Base-by-base conservation (phyloP, 92 coral and sea anemone genomes). In the Epizoanthus rinbou region DNA sequence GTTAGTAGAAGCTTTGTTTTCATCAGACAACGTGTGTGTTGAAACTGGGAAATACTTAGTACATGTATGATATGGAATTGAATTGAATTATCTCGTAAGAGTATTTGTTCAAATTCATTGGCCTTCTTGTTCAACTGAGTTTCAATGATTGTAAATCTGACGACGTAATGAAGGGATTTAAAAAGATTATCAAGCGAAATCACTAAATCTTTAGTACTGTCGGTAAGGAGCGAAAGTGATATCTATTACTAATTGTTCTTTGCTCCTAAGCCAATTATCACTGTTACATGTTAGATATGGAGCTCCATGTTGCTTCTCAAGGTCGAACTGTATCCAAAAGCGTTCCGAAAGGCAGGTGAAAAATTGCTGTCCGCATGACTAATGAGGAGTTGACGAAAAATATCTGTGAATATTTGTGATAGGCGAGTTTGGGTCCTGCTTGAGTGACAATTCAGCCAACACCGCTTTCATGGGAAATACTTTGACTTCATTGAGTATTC, bases 321-420 rank as follows among this genome's bases (percentile, higher is more conserved):
- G 41, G 57, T 60, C 57, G 53, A 17, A 60, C 33, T n/a, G n/a
- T 58, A 7, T 39, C 50, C 39, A 39, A 76, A 62, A 21, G 25
- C 70, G 53, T 78, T 78, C 82, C 71, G 70, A 59, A 78, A 78
- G 28, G 63, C 31, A 37, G 37, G 39, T 78, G 82, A 78, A 41
- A 60, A 78, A 78, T 19, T 78, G 69, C 53, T 33, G 69, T 78
- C 70, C 22, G 19, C 45, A 60, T 19, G 50, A 78, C 82, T 19
- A 59, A 78, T 60, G 41, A 78, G 1, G 70, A 16, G 21, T 43
- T 41, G 54, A 60, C 41, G 24, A 54, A 62, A 37, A 60, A 43
- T 4, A 16, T 57, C 21, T 25, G 43, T 9, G 50, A 33, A 18
- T 65, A 28, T 3, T 65, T 13, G 71, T 28, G 19, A 31, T 16